Percentiles rank a stretch among this genome's conserved stretches.
These are phyloP conservation scores for Eupithecia insigniata DNA, from an alignment of 2,888 invertebrate species.

Conservation along the genomic window DNA sequence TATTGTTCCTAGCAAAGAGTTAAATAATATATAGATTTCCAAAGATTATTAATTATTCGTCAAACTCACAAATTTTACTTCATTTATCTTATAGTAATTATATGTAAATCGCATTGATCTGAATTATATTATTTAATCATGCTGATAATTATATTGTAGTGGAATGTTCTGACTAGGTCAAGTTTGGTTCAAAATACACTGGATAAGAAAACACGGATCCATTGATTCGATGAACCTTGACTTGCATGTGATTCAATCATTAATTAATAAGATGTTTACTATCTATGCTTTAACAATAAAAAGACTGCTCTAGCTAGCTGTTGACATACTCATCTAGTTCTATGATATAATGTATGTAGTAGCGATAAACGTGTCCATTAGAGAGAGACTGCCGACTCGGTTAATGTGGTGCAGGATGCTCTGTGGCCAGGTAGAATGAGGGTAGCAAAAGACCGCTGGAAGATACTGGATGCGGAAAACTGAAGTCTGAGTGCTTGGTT, in stretches of 20 bases:
- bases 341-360: background rate
- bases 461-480: background rate
- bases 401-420: background rate
- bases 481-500: no score
- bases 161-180: conserved; percentile 6
- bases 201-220: conserved; percentile 18
- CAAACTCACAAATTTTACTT: no score
- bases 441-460: background rate
- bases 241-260: conserved; percentile 12
- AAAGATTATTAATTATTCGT: no score
- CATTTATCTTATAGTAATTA: background rate
- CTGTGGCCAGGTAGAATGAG: background rate
- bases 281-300: background rate
- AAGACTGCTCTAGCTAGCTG: background rate
- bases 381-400: background rate
- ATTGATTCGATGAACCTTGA: conserved; percentile 12
- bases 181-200: conserved; percentile 2
- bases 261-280: background rate
- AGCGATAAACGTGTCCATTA: background rate
- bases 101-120: background rate
- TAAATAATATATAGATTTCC: no score
- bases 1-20: no score
- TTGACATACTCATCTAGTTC: no score
- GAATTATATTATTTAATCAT: background rate
- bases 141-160: background rate